Percentiles rank a stretch among this genome's conserved stretches.
These are phyloP conservation scores for Drosophila demipolita DNA, from an alignment of 2,888 invertebrate species.

Conservation along the genomic window DNA sequence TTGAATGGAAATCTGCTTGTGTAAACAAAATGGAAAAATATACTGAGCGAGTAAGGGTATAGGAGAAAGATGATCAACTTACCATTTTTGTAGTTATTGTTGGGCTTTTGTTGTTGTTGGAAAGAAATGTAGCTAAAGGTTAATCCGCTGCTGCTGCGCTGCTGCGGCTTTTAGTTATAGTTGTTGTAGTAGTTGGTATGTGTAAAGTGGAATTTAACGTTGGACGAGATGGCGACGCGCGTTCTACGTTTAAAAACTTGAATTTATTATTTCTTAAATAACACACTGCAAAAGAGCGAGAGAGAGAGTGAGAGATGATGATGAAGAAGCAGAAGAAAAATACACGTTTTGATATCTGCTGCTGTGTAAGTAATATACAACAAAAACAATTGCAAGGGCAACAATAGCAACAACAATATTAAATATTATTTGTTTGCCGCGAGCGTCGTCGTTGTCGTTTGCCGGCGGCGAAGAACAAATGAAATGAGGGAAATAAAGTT, in stretches of 20 bases:
- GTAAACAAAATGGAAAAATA: constrained; percentile 47
- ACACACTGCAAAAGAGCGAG: constrained; percentile 75
- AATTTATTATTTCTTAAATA: constrained; percentile 55
- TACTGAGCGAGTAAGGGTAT: background rate
- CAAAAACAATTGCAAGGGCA: constrained; percentile 35
- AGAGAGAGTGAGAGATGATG: constrained; percentile 17
- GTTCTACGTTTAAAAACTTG: constrained; percentile 59
- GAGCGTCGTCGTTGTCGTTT: constrained; percentile 54
- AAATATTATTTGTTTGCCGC: constrained; percentile 8
- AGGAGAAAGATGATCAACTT: constrained; percentile 48
- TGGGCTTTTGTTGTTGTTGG: constrained; percentile 59
- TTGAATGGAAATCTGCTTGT: constrained; percentile 53
- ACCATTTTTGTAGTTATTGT: constrained; percentile 70
- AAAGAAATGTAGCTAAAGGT: constrained; percentile 72
- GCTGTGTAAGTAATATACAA: constrained; percentile 13
- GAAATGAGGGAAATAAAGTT: constrained; percentile 35
- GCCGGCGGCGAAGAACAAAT: constrained; percentile 63
- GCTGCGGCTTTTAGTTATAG: constrained; percentile 35
- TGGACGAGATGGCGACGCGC: constrained; percentile 57
- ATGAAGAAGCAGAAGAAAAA: constrained; percentile 41
- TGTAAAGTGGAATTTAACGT: constrained; percentile 74
- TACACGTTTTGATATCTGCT: constrained; percentile 33
- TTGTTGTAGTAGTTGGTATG: constrained; percentile 61
- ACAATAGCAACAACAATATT: constrained; percentile 34
- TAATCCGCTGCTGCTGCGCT: constrained; percentile 74